Percentiles rank a stretch among this genome's conserved stretches.
phyloP scores from a whole-genome alignment of 2,888 invertebrate species.

The Nyleta sp. region DNA sequence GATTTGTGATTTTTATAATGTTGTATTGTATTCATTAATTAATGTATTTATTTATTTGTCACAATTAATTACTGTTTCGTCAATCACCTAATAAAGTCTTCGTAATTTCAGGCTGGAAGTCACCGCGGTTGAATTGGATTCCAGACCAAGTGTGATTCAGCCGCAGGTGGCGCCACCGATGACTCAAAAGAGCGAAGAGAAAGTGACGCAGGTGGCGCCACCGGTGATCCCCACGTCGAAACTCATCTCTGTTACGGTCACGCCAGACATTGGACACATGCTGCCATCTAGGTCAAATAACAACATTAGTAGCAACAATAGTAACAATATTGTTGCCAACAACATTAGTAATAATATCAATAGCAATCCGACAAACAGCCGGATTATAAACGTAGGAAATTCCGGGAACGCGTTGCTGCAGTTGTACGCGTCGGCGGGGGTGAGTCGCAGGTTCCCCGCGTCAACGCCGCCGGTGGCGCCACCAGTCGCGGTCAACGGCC shows the following conservation, averaged over 20 bases:
- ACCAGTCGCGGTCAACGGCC: conserved; percentile 72
- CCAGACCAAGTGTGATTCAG: conserved; percentile 83
- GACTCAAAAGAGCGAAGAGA: conserved; percentile 77
- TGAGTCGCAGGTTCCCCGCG: conserved; percentile 73
- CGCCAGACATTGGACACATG: conserved; percentile 83
- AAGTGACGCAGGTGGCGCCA: conserved; percentile 70
- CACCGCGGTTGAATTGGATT: conserved; percentile 85
- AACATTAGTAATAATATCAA: conserved; percentile 56
- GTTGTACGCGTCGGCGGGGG: conserved; percentile 76
- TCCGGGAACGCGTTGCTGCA: conserved; percentile 76
- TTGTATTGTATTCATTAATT: neutral
- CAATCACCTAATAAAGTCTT: too few species aligned
- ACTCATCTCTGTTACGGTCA: conserved; percentile 82
- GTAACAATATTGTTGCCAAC: conserved; percentile 41
- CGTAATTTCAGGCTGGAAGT: conserved; percentile 84
- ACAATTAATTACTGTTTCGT: neutral
- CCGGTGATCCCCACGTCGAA: conserved; percentile 78
- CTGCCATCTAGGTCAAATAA: conserved; percentile 72
- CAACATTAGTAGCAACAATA: conserved; percentile 41
- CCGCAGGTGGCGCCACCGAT: conserved; percentile 81
- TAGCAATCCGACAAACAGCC: conserved; percentile 70
- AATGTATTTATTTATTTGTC: too few species aligned
- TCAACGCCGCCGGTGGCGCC: conserved; percentile 71
- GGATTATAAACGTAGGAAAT: conserved; percentile 78
- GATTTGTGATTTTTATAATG: neutral